Base-by-base conservation (phyloP, 2,888 invertebrate species). In the Patella pellucida region DNA sequence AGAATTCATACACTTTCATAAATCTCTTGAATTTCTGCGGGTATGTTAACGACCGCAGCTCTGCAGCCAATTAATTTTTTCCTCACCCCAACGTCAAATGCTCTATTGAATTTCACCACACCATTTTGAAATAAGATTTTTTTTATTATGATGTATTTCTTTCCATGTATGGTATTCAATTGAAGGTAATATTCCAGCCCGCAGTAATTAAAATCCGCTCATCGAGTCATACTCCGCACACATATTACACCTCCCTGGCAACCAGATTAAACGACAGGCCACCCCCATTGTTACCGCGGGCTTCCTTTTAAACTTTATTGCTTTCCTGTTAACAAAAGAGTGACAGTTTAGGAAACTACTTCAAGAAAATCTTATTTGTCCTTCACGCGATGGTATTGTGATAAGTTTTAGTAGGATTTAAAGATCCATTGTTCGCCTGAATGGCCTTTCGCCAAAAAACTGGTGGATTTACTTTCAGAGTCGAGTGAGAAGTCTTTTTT, bases 281-380 rank as follows among this genome's bases (percentile, higher is more conserved):
- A 12, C 19, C 19, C 23, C 62, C 23, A 62, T 62, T 62, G 62
- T 62, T 15, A 19, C 19, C 16, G 19, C 12, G 23, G 23, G 62
- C 14, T 62, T 23, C 62, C 23, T 62, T 78, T 74, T 72, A 70
- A 70, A 76, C 77, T 82, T 81, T 80, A 82, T 82, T 79, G 82
- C 80, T 56, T 68, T 51, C 69, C 68, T 41, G 69, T 78, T 70
- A 71, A 82, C 82, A 82, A 82, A 76, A 73, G 68, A 52, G 72
- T 75, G 77, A 78, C 77, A 79, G 78, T 23, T 76, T 56, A 69
- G 78, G 71, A 67, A 78, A 78, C 78, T 72, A 75, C 78, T 76
- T 76, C 72, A 78, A 77, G 69, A 73, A 77, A 81, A 79, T 78
- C 73, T 75, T 82, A 78, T 81, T 82, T 80, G 82, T 76, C 74